Conservation (phyloP, 2,113 vertebrate species). For the Rhadina sibilatrix region DNA sequence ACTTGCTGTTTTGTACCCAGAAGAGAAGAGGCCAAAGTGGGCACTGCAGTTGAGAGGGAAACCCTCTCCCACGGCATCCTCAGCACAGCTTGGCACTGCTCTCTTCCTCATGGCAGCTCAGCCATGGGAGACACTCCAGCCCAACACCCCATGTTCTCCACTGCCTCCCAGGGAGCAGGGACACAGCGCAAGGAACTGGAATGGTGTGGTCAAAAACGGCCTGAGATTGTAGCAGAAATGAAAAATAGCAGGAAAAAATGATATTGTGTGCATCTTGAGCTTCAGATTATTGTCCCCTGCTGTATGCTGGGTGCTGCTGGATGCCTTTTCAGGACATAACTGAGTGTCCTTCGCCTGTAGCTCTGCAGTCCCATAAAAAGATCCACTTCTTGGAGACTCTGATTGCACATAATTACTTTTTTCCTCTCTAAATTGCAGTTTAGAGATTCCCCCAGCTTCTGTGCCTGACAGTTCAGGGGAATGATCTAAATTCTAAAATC, state of each 20-base stretch:
- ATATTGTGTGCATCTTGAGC: background rate
- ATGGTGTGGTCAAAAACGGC: accelerated
- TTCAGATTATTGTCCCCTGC: background rate
- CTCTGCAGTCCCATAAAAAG: background rate
- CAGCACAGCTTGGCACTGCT: background rate
- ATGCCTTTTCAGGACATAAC: background rate
- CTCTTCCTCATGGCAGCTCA: background rate
- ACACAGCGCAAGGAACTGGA: background rate
- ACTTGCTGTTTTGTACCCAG: background rate
- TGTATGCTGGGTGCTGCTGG: background rate
- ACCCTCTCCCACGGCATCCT: background rate
- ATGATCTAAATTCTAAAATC: background rate
- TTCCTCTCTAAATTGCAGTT: background rate
- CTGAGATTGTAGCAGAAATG: background rate
- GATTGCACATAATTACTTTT: background rate
- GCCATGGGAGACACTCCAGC: background rate
- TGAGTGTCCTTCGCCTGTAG: background rate
- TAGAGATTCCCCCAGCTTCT: background rate
- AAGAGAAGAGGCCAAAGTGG: background rate
- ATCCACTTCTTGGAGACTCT: background rate
- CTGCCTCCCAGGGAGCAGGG: background rate
- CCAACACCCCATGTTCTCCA: background rate
- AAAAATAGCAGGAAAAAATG: background rate
- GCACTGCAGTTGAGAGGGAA: background rate
- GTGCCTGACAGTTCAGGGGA: background rate